Base-by-base conservation (phyloP, 2,888 invertebrate species). In the Formica aserva region DNA sequence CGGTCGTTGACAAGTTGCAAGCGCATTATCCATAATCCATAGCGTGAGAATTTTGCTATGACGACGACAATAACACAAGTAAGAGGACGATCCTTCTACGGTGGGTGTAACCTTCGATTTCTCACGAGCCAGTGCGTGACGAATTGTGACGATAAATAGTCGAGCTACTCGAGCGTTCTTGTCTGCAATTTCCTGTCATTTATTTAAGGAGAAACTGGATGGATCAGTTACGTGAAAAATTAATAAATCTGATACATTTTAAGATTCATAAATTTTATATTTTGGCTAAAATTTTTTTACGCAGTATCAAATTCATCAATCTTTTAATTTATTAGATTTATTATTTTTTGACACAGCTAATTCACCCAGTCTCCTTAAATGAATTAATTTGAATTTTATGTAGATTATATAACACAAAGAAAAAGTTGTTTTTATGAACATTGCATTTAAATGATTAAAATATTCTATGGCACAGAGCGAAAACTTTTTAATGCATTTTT, bases 121-220 rank as follows among this genome's bases (percentile, higher is more conserved):
- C 93, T 92, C 92, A 93, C 89, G 92, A 91, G 78, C 82, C 86
- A 85, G 91, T 91, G 92, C 93, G 92, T 93, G 91, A 93, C 93
- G 89, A 93, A 93, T 93, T 87, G 88, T 87, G 71, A 86, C 86
- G 80, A 86, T 74, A 18, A 26, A 15, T 60, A 78, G 60, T 66
- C 32, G 9, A 55, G 82, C 76, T 80, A 69, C 74, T 71, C 74
- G 77, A 85, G 86, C 85, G 84, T 65, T 86, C 65, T 67, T 38
- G 18, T 67, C 15, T 67, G 41, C 60, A 22, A 63, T 82, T 69
- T 84, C 83, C 83, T 85, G 86, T 82, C 35, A 35, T 35, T 35
- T 35, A 35, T 35, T 35, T 35, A 35, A 35, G 35, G 35, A 35
- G 6, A 35, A 35, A 35, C 6, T 35, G 35, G 35, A 35, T 6